A percentile compares a stretch with the other conserved stretches of the same genome.
phyloP scores from a whole-genome alignment of 2,113 vertebrate genomes.

The Paramormyrops kingsleyae region DNA sequence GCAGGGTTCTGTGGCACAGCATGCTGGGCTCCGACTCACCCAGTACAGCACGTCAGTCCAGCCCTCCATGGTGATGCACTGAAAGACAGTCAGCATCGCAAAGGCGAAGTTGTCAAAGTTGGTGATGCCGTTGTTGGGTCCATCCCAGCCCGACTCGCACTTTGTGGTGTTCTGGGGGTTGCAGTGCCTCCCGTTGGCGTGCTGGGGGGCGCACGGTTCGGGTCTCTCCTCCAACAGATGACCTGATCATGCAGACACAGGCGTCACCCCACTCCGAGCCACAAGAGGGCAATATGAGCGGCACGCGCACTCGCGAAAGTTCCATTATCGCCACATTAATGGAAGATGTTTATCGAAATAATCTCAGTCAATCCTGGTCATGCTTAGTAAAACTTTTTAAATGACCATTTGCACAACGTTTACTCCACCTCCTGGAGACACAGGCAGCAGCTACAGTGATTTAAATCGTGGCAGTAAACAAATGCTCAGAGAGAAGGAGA shows the following conservation, averaged over 20 bases:
- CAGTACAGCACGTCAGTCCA: constrained; percentile 98
- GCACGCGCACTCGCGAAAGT: neutral
- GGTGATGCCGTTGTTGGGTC: constrained; percentile 93
- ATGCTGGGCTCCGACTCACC: constrained; percentile 71
- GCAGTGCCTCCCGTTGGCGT: constrained; percentile 83
- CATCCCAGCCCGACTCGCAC: constrained; percentile 84
- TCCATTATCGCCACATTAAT: neutral
- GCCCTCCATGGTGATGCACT: constrained; percentile 99
- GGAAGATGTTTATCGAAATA: neutral
- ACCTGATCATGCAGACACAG: constrained; percentile 35
- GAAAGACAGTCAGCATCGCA: constrained; percentile 97
- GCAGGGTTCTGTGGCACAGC: no score
- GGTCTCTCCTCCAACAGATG: constrained; percentile 72
- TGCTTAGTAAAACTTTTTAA: neutral
- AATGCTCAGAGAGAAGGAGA: neutral
- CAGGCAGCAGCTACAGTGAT: neutral
- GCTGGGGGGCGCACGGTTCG: constrained; percentile 78
- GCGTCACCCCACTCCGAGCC: neutral
- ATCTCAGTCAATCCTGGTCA: neutral
- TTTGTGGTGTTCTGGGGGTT: constrained; percentile 64
- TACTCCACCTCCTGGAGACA: neutral
- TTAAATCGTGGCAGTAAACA: neutral
- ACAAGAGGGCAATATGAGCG: neutral
- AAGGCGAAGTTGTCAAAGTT: constrained; percentile 99
- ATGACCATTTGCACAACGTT: neutral